Evolutionary conservation across 1,140 invertebrate genomes (phyloP).

Genomic region (Bilobella aurantiaca): DNA sequence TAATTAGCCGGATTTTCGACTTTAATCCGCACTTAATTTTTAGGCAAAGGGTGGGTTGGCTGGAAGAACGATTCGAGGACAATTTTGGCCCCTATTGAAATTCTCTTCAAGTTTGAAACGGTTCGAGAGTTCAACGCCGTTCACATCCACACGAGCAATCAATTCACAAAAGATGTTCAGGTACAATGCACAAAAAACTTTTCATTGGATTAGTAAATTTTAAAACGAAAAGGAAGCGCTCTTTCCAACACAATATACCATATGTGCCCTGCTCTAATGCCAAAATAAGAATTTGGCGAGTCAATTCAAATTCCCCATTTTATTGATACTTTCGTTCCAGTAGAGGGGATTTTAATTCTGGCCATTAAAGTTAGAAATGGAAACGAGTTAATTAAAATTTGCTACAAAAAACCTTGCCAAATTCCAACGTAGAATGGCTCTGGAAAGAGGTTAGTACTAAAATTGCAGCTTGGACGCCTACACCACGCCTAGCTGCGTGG

Average conservation of each 20-base stretch:
- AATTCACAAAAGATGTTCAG: constrained; percentile 68
- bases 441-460: background rate
- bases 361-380: background rate
- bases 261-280: no score
- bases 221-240: no score
- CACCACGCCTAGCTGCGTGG: background rate
- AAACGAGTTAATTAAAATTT: background rate
- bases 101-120: constrained; percentile 77
- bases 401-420: no score
- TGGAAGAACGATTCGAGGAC: constrained; percentile 71
- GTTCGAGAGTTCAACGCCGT: constrained; percentile 75
- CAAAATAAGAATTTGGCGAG: no score
- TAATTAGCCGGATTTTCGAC: no score
- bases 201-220: no score
- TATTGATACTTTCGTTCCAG: background rate
- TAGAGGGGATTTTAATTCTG: background rate
- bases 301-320: background rate
- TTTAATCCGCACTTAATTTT: background rate
- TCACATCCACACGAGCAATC: constrained; percentile 70
- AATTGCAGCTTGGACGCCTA: background rate
- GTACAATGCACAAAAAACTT: constrained; percentile 42
- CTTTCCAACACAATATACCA: no score
- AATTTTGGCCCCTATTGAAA: constrained; percentile 49
- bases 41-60: constrained; percentile 78
- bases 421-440: no score